Conservation (phyloP, 2,888 invertebrate genomes). For the Dryomyza anilis region DNA sequence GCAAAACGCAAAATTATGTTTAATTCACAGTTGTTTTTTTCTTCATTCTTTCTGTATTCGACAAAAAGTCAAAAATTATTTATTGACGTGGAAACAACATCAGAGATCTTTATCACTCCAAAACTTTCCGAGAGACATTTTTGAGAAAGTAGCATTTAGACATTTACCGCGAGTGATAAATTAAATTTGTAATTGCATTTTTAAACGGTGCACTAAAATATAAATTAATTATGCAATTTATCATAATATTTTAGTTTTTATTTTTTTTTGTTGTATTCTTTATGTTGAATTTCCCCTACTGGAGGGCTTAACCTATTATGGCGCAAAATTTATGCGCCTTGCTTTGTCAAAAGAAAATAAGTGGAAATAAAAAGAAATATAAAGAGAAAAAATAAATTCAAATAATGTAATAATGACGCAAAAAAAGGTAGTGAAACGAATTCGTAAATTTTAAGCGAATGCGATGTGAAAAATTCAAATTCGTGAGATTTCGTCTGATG, state of each 20-base stretch:
- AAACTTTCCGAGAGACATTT: too few relatives aligned
- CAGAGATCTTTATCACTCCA: too few relatives aligned
- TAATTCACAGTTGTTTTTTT: too few relatives aligned
- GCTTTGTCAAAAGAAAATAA: background rate
- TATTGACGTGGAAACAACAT: too few relatives aligned
- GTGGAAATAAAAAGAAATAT: background rate
- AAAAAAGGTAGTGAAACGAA: background rate
- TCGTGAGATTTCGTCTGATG: conserved; percentile 57
- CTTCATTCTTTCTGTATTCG: too few relatives aligned
- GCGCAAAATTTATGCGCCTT: background rate
- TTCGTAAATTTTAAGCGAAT: conserved; percentile 18
- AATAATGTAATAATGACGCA: background rate
- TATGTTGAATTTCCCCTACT: background rate
- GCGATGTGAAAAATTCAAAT: conserved; percentile 39
- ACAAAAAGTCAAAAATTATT: too few relatives aligned
- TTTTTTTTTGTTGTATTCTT: background rate
- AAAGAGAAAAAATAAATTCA: background rate
- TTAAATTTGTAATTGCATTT: too few relatives aligned
- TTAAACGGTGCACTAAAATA: too few relatives aligned
- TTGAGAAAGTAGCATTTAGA: too few relatives aligned
- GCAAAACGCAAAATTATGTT: too few relatives aligned
- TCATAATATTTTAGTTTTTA: background rate
- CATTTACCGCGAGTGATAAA: too few relatives aligned
- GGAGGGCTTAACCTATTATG: conserved; percentile 1
- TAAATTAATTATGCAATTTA: background rate